A percentile compares a stretch with the other conserved stretches of the same genome.
These are phyloP conservation scores for Spinus pinus DNA, from an alignment of 2,797 vertebrate genomes.

Conservation along the genomic window DNA sequence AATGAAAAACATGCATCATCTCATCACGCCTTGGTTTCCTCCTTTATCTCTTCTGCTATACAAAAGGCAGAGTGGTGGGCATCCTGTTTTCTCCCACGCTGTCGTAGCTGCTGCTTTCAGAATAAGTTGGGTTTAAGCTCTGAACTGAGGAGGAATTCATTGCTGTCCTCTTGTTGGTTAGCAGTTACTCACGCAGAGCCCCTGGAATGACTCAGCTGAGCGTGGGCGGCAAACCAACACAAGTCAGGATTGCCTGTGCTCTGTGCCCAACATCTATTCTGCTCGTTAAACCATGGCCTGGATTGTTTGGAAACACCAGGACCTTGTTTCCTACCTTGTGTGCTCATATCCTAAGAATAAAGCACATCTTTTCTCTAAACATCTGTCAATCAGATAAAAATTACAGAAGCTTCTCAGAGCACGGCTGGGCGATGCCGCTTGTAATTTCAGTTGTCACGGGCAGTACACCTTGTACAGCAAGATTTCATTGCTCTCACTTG, in stretches of 20 bases:
- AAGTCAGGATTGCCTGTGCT: background rate
- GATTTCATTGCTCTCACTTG: background rate
- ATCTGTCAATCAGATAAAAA: background rate
- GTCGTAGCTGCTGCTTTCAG: conserved; percentile 21
- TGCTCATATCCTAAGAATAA: background rate
- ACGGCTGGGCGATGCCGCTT: background rate
- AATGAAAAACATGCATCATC: background rate
- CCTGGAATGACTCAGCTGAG: conserved; percentile 30
- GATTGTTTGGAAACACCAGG: background rate
- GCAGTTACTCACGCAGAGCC: conserved; percentile 35
- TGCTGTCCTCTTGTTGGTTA: background rate
- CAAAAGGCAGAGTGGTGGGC: background rate
- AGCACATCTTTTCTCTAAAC: background rate
- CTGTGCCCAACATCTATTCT: background rate
- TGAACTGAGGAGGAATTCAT: conserved; percentile 18
- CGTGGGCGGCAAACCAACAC: background rate
- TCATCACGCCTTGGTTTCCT: background rate
- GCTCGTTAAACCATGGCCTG: background rate
- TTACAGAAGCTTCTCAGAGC: background rate
- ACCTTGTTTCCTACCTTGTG: background rate
- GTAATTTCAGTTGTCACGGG: background rate
- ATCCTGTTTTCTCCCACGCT: conserved; percentile 49
- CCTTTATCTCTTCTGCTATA: background rate
- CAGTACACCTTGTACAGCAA: background rate
- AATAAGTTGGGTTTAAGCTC: conserved; percentile 23